Percentiles rank a stretch among this genome's conserved stretches.
Evolutionary conservation across 1,140 invertebrate genomes (phyloP).

Genomic region (Bombyx mandarina): DNA sequence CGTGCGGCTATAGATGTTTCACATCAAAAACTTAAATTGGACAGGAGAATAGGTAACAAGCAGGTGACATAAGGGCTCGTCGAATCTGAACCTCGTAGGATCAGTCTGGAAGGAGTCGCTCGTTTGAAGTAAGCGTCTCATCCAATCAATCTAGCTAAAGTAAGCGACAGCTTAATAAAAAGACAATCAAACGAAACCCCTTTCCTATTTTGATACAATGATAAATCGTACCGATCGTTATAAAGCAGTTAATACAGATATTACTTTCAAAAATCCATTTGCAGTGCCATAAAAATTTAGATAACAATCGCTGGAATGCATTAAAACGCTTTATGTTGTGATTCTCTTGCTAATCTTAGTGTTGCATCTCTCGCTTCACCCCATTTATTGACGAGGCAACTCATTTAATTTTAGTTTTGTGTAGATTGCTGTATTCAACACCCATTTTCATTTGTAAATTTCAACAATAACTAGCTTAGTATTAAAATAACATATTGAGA

Average conservation of each 20-base stretch:
- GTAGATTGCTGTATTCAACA: too few relatives aligned
- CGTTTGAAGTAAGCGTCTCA: not conserved
- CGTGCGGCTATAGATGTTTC: too few relatives aligned
- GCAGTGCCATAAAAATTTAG: conserved; percentile 46
- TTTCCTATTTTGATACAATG: conserved; percentile 21
- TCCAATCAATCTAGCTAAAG: not conserved
- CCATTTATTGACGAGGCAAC: conserved; percentile 13
- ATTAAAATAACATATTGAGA: too few relatives aligned
- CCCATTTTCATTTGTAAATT: too few relatives aligned
- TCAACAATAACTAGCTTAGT: too few relatives aligned
- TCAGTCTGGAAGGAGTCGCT: too few relatives aligned
- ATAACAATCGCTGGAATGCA: conserved; percentile 51
- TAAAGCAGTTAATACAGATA: conserved; percentile 38
- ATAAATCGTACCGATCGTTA: conserved; percentile 19
- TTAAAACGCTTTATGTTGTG: conserved; percentile 42
- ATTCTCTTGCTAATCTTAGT: conserved; percentile 41
- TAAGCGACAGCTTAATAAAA: not conserved
- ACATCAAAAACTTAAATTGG: too few relatives aligned
- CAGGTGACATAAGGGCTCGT: too few relatives aligned
- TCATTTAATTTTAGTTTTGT: too few relatives aligned
- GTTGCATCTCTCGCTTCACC: conserved; percentile 32
- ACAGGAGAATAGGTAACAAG: too few relatives aligned
- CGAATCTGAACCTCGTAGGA: too few relatives aligned
- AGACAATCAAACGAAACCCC: not conserved
- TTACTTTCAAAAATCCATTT: conserved; percentile 59